Percentiles rank a stretch among this genome's conserved stretches.
These are phyloP conservation scores for Nomada hirtipes DNA, from an alignment of 2,888 invertebrate genomes.

Conservation along the genomic window DNA sequence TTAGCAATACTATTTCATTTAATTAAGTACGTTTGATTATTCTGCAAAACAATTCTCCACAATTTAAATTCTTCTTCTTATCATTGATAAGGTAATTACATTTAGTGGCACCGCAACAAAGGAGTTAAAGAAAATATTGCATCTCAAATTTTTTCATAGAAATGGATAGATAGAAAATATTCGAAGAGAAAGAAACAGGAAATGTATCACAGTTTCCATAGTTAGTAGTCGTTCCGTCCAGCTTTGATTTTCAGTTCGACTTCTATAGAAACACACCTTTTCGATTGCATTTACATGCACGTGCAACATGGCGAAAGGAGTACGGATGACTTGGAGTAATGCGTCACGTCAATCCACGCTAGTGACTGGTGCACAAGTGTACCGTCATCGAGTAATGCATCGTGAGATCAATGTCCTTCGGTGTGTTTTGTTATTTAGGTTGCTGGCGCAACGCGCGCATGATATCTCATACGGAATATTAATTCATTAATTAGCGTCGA, in stretches of 20 bases:
- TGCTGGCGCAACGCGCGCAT: constrained; percentile 8
- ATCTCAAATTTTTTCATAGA: too few relatives aligned
- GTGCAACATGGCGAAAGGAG: constrained; percentile 15
- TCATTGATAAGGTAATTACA: too few relatives aligned
- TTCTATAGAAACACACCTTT: not conserved
- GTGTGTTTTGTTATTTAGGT: constrained; percentile 20
- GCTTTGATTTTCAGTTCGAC: not conserved
- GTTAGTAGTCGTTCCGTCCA: too few relatives aligned
- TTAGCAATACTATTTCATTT: too few relatives aligned
- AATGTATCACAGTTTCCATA: too few relatives aligned
- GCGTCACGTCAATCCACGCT: constrained; percentile 17
- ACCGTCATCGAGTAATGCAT: constrained; percentile 4
- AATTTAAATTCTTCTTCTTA: too few relatives aligned
- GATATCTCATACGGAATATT: not conserved
- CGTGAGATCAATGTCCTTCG: constrained; percentile 35
- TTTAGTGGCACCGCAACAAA: too few relatives aligned
- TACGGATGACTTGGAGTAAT: not conserved
- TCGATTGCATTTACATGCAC: not conserved
- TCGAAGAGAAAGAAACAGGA: too few relatives aligned
- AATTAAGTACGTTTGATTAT: too few relatives aligned
- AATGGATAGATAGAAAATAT: not conserved
- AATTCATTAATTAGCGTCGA: constrained; percentile 22
- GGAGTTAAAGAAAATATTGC: too few relatives aligned
- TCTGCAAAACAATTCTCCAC: too few relatives aligned
- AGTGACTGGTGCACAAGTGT: constrained; percentile 4